A percentile compares a stretch with the other conserved stretches of the same genome.
Evolutionary conservation across 1,140 invertebrate genomes (phyloP).

Genomic region (Macrotrachela quadricornifera): DNA sequence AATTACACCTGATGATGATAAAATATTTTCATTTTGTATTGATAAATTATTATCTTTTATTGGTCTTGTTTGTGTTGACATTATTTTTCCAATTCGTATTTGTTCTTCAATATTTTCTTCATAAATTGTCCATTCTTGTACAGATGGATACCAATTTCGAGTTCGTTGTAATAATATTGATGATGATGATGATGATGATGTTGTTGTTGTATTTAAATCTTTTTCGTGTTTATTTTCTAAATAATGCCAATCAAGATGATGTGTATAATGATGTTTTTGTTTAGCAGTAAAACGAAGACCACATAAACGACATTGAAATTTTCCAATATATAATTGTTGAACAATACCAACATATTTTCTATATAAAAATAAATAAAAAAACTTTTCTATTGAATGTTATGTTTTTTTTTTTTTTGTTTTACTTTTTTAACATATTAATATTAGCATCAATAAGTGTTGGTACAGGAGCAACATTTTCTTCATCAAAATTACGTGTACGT

Average conservation of each 20-base stretch:
- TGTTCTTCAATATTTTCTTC: conserved; percentile 9
- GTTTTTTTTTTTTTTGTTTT: too few species aligned
- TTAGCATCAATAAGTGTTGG: too few species aligned
- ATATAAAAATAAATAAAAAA: too few species aligned
- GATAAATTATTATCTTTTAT: not conserved
- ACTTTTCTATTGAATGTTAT: too few species aligned
- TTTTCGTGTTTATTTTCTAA: conserved; percentile 7
- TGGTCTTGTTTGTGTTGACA: not conserved
- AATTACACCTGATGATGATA: not conserved
- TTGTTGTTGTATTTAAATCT: not conserved
- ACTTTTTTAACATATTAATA: too few species aligned
- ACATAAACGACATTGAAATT: conserved; percentile 1
- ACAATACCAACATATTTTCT: too few species aligned
- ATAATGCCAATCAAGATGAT: conserved; percentile 8
- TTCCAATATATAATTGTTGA: too few species aligned
- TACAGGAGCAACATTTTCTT: too few species aligned
- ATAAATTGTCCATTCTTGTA: conserved; percentile 3
- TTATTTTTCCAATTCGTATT: not conserved
- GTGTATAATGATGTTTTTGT: not conserved
- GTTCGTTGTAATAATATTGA: too few species aligned
- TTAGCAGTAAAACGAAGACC: conserved; percentile 1
- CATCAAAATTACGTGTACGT: too few species aligned
- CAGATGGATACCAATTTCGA: conserved; percentile 1
- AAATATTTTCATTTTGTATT: not conserved
- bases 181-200: not conserved